Conservation (phyloP, 2,113 vertebrate species). For the Parus major region DNA sequence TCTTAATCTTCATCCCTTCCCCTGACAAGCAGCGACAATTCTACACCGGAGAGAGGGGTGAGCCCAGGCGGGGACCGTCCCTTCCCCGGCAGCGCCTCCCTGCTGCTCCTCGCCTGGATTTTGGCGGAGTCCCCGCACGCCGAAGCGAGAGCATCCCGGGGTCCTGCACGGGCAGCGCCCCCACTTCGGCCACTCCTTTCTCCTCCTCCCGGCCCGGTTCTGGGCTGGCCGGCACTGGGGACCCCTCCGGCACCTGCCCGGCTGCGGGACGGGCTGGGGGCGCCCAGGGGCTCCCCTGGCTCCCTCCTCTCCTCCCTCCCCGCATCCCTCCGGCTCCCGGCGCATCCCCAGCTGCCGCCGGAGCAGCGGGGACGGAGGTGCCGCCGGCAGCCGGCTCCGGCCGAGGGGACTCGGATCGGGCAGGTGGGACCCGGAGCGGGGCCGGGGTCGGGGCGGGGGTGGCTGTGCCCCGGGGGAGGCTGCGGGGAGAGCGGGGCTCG, state of each 20-base stretch:
- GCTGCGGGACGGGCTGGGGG: background rate
- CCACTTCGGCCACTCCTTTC: fast-evolving
- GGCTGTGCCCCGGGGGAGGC: background rate
- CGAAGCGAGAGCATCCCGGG: background rate
- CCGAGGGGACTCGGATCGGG: background rate
- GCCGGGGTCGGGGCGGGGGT: background rate
- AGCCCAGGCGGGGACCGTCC: background rate
- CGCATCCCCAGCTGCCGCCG: background rate
- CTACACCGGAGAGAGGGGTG: too few species aligned
- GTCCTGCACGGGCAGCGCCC: background rate
- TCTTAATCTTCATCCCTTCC: background rate
- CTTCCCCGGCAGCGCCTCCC: background rate
- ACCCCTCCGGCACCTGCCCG: background rate
- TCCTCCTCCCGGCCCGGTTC: background rate
- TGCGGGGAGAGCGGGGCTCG: conserved; percentile 35
- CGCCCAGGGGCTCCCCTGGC: background rate
- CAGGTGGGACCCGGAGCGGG: background rate
- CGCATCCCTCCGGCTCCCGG: background rate
- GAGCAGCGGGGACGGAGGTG: background rate
- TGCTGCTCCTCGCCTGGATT: background rate
- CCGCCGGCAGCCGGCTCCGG: background rate
- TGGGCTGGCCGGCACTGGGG: background rate
- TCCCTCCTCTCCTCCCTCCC: background rate
- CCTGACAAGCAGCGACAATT: background rate
- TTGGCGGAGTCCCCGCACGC: background rate